A percentile compares a stretch with the other conserved stretches of the same genome.
These are phyloP conservation scores for Antigone vipio DNA, from an alignment of 2,113 vertebrate species.

Conservation along the genomic window DNA sequence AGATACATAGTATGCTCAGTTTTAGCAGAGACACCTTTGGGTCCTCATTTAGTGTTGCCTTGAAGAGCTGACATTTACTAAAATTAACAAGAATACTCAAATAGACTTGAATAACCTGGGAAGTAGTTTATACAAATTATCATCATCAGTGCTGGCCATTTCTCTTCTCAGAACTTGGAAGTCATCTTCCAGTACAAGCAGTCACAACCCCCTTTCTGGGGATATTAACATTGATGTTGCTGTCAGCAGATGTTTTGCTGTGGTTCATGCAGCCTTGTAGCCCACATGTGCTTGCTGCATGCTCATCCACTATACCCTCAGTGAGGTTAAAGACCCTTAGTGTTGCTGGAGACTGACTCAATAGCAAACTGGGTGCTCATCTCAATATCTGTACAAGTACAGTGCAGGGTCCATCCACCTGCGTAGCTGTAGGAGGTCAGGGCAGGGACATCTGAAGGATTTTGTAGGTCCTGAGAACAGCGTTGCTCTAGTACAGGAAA, in stretches of 20 bases:
- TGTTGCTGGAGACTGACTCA: not conserved
- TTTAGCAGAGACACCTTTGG: not conserved
- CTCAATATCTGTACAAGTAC: not conserved
- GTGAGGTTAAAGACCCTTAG: not conserved
- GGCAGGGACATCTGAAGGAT: not conserved
- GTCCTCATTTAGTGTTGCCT: not conserved
- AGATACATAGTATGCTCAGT: not conserved
- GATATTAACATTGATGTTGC: not conserved
- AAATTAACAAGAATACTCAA: not conserved
- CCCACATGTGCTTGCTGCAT: not conserved
- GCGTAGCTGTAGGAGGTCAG: not conserved
- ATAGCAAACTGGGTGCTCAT: not conserved
- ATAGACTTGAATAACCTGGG: fast-evolving
- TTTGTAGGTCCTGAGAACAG: not conserved
- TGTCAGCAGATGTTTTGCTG: not conserved
- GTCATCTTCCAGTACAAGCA: not conserved
- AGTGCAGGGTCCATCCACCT: not conserved
- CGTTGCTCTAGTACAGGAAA: not conserved
- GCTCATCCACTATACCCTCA: not conserved
- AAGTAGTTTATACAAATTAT: not conserved
- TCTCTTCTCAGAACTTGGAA: not conserved
- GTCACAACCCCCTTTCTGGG: not conserved
- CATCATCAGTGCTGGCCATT: not conserved
- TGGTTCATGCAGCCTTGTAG: not conserved
- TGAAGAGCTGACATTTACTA: not conserved